Base-by-base conservation (phyloP, 2,888 invertebrate species). In the Tinea pellionella region DNA sequence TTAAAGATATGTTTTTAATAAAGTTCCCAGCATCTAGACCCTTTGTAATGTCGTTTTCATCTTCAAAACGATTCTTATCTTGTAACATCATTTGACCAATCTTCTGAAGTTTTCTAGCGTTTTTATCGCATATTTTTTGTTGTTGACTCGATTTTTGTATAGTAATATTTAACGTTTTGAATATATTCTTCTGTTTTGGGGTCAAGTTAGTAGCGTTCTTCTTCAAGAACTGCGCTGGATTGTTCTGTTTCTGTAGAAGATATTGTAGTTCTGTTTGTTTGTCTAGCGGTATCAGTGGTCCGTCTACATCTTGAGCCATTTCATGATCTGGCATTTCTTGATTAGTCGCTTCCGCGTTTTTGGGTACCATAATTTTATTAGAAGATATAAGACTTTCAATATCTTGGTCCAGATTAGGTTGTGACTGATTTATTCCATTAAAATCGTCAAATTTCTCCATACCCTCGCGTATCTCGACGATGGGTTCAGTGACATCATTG, bases 311-410 rank as follows among this genome's bases (percentile, higher is more conserved):
- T 2, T 72, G 71, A 1, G 69, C 64, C 41, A n/a, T 19, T 51
- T 61, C 61, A 0, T 18, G 37, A 30, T 59, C 59, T 1, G 60
- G 37, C 0, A 75, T 73, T 18, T 83, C 82, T 1, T 68, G 73
- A 6, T 68, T 64, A 15, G 68, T 72, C 0, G 67, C 64, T 32
- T 77, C 75, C 2, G 59, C 47, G 6, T 69, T 61, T 0, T 65
- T 63, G 0, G 86, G 85, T 0, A 86, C 85, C 9, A 77, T 65
- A 32, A 88, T 88, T 67, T 86, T 88, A 63, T 88, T 88, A 0
- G 88, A 84, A 0, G 88, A 88, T 59, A 88, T 88, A 1, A 88
- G 75, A 60, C 84, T 85, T 64, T 88, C 88, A 0, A 88, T 88
- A 59, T 88, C 88, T 0, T 73, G 72, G 4, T 70, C 66, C 16